A percentile compares a stretch with the other conserved stretches of the same genome.
These are phyloP conservation scores for Rhinolophus sinicus DNA, from an alignment of 2,113 vertebrate species.

Conservation along the genomic window DNA sequence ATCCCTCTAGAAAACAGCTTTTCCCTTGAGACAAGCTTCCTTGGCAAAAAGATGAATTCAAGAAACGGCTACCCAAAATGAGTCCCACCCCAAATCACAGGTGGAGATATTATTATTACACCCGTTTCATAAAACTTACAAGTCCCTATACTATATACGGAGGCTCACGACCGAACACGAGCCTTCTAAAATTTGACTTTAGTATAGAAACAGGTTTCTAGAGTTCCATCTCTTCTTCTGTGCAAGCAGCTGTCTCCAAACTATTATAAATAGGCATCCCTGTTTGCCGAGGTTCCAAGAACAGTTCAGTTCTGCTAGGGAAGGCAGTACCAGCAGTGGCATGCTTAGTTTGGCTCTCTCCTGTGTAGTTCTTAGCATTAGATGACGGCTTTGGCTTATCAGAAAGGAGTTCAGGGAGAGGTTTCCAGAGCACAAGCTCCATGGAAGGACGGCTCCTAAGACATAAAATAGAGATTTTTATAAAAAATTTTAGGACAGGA, in stretches of 20 bases:
- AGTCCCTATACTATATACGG: constrained; percentile 51
- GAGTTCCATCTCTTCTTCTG: constrained; percentile 89
- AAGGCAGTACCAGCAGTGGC: constrained; percentile 74
- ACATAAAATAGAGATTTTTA: constrained; percentile 63
- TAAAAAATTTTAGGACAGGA: background rate
- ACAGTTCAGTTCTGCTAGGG: constrained; percentile 81
- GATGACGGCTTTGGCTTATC: constrained; percentile 83
- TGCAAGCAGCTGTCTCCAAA: constrained; percentile 76
- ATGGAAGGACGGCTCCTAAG: constrained; percentile 89
- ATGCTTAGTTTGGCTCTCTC: constrained; percentile 77
- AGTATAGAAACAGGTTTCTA: constrained; percentile 77
- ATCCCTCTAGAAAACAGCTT: constrained; percentile 72
- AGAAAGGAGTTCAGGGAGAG: constrained; percentile 87
- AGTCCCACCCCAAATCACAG: constrained; percentile 70
- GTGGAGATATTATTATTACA: constrained; percentile 71
- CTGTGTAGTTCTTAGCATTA: constrained; percentile 81
- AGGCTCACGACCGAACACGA: constrained; percentile 70
- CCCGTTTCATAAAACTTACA: constrained; percentile 73
- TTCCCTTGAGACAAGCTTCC: constrained; percentile 78
- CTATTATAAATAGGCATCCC: constrained; percentile 77
- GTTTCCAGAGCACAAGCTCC: constrained; percentile 90
- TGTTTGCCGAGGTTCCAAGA: constrained; percentile 78
- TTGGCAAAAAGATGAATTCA: constrained; percentile 72
- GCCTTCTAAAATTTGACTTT: constrained; percentile 70
- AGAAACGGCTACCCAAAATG: constrained; percentile 67